Evolutionary conservation across 2,888 invertebrate species (phyloP), one percentile per base, ranked within the genome.

Genomic region (Prosapia bicincta): DNA sequence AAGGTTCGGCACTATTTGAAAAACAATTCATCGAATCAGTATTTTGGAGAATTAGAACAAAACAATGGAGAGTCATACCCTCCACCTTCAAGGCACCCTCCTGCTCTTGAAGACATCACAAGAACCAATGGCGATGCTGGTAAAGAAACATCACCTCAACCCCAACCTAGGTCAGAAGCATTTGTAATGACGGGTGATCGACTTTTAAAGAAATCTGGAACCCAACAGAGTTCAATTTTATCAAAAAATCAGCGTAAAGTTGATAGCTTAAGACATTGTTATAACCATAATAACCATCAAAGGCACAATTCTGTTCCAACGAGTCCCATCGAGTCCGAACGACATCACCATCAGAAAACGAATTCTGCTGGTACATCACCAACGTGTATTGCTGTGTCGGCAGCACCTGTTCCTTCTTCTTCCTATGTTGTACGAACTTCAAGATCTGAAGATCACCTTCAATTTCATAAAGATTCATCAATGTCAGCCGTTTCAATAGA

Each of bases 151-250:
- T 72, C 32, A 26, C 69, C 69, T 28, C 74, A 69, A 67, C 66
- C 76, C 26, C 76, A 76, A n/a, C 73, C 74, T 24, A 70, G 70
- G 67, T 73, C 80, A 23, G 96, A 96, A 86, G 95, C 96, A 76
- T 98, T 95, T 88, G 95, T 97, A 92, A 98, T 98, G 98, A 98
- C 98, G 30, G 98, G 98, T 68, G 97, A 98, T 86, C 91, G 97
- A 83, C 97, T 98, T 85, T 90, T 98, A 81, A 97, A 97, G 86
- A 90, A 97, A 81, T 96, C 96, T 78, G 88, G 94, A 81, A 93
- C 93, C 77, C 93, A 93, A 80, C 91, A 91, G 83, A 89, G 80
- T 78, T 82, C 82, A 32, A 79, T 91, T 77, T 84, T 91, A 75
- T 89, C 90, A 73, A 88, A 88, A 82, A 54, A 54, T 54, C 85